Conservation (phyloP, 2,888 invertebrate genomes). For the Sesamia inferens region DNA sequence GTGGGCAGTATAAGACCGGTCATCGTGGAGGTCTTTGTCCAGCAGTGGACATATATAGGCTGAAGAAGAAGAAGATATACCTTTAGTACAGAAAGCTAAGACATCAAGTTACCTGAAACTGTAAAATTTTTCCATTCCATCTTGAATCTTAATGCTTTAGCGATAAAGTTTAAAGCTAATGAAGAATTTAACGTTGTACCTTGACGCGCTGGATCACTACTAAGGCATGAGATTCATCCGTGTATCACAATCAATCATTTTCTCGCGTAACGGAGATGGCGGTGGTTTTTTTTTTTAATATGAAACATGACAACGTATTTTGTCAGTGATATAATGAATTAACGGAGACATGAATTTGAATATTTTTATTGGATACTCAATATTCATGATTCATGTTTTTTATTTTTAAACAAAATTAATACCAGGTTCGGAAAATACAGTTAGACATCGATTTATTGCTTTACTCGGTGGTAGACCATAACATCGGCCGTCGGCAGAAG, state of each 20-base stretch:
- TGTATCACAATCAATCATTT: constrained; percentile 73
- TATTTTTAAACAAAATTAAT: background rate
- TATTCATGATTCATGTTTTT: constrained; percentile 14
- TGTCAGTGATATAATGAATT: constrained; percentile 59
- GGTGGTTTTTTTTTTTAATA: constrained; percentile 70
- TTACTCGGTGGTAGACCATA: too few species aligned
- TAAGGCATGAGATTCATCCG: constrained; percentile 25
- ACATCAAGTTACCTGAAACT: too few species aligned
- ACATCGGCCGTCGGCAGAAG: too few species aligned
- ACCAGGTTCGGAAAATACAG: too few species aligned
- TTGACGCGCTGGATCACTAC: background rate
- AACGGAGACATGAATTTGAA: constrained; percentile 58
- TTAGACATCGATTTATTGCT: background rate
- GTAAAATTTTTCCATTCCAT: too few species aligned
- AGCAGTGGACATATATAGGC: too few species aligned
- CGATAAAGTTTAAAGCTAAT: too few species aligned
- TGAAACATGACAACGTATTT: constrained; percentile 71
- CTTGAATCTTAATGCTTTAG: too few species aligned
- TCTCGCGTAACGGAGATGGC: constrained; percentile 65
- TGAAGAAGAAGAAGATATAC: too few species aligned
- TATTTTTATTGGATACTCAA: constrained; percentile 29
- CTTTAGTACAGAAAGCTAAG: background rate
- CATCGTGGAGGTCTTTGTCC: too few species aligned
- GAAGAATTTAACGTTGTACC: too few species aligned
- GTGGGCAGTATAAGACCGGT: too few species aligned